A percentile compares a stretch with the other conserved stretches of the same genome.
Evolutionary conservation across 2,888 invertebrate species (phyloP).

Genomic region (Allolobophora icterica): DNA sequence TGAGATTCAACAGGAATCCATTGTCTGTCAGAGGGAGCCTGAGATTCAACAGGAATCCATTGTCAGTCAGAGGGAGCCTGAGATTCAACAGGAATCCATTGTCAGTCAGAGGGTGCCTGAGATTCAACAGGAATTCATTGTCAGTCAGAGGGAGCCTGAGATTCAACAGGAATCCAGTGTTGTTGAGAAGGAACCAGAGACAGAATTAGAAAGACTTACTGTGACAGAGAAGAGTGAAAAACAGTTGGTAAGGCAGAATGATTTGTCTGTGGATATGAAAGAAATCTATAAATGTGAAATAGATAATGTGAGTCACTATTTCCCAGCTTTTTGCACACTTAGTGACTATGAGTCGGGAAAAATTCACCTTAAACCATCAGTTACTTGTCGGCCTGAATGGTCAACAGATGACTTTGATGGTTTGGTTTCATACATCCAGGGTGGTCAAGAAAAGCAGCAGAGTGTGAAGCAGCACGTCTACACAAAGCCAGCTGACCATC

Average conservation of each 20-base stretch:
- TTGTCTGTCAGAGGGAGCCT: too few relatives aligned
- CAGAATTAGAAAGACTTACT: neutral
- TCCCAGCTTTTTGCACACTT: neutral
- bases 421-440: conserved; percentile 29
- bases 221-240: neutral
- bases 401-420: conserved; percentile 17
- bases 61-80: too few relatives aligned
- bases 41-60: too few relatives aligned
- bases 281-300: neutral
- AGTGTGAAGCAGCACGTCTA: neutral
- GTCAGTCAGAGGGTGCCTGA: too few relatives aligned
- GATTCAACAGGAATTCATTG: too few relatives aligned
- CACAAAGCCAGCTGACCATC: neutral
- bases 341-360: neutral
- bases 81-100: too few relatives aligned
- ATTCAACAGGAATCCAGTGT: too few relatives aligned
- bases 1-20: too few relatives aligned
- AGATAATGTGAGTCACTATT: neutral
- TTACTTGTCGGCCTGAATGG: conserved; percentile 3
- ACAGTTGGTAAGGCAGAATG: neutral
- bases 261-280: neutral
- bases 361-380: neutral
- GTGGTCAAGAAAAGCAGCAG: neutral
- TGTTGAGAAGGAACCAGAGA: neutral
- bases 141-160: too few relatives aligned